Evolutionary conservation across 2,797 vertebrate species (phyloP), one percentile per base, ranked within the genome.

Genomic region (Acipenser transmontanus): DNA sequence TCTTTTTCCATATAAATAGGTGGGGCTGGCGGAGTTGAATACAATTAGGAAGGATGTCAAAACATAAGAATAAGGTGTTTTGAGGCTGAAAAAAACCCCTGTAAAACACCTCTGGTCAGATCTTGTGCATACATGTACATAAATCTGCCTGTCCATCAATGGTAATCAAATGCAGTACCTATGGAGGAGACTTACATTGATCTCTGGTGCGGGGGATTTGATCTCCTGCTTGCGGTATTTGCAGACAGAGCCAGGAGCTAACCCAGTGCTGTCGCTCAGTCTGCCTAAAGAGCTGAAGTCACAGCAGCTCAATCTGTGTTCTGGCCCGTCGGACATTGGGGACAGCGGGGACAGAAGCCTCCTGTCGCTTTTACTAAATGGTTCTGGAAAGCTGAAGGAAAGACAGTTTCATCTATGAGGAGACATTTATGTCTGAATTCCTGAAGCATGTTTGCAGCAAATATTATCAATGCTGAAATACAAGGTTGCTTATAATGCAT

Each of bases 291-390:
- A 83, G 72, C 86, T 91, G 67, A 84, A 74, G 85, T 94, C 94
- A 74, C 83, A 81, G 7, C 75, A 77, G 73, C 83, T 76, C 75
- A 90, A 88, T 81, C 80, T 85, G 77, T 89, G 74, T 79, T 93
- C 93, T 0, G 88, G 85, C 70, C 80, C 82, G 71, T 92, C 87
- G 1, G 91, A 88, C 76, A 92, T 79, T 13, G 93, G 93, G 67
- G 94, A 95, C 71, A 93, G 64, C 57, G 90, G 88, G 34, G 93
- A 94, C 73, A 89, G 77, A 17, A 94, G 91, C 76, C 88, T 84
- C 82, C 85, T 88, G 79, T 95, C 94, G 83, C 78, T 91, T 85
- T 93, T 93, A 84, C 93, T 90, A 85, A 91, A 89, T 82, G 86
- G 80, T 76, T 82, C 83, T 82, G 86, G 83, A 84, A 83, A 81